These are phyloP conservation scores for Macroteleia sp. DNA, from an alignment of 2,888 invertebrate species.

Conservation along the genomic window DNA sequence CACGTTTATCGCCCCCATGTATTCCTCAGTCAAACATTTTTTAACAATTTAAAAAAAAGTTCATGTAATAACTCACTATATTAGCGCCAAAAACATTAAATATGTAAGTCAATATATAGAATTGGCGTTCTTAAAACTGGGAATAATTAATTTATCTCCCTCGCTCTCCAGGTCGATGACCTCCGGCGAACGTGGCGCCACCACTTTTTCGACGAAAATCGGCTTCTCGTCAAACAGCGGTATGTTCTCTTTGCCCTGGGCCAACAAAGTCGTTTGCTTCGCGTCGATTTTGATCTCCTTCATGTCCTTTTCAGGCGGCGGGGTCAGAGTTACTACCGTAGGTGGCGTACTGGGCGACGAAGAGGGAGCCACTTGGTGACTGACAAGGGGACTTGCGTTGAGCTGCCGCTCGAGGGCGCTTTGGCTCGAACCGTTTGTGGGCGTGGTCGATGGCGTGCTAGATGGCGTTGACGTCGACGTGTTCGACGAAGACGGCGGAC, in stretches of 20 bases:
- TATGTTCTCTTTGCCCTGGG: slow-evolving; percentile 86
- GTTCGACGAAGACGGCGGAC: slow-evolving; percentile 79
- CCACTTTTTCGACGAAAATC: slow-evolving; percentile 81
- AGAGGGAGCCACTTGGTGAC: slow-evolving; percentile 73
- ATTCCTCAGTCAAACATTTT: no score
- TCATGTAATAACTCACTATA: no score
- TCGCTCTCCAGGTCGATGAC: slow-evolving; percentile 87
- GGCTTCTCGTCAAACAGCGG: slow-evolving; percentile 83
- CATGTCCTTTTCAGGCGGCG: slow-evolving; percentile 83
- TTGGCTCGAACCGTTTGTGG: slow-evolving; percentile 73
- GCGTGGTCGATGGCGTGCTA: slow-evolving; percentile 79
- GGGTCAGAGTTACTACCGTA: slow-evolving; percentile 83
- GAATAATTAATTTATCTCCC: slow-evolving; percentile 80
- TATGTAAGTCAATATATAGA: no score
- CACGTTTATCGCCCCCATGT: no score
- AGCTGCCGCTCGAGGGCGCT: slow-evolving; percentile 80
- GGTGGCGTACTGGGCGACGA: slow-evolving; percentile 77
- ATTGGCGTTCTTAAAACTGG: slow-evolving; percentile 87
- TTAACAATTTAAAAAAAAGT: no score
- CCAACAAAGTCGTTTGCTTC: slow-evolving; percentile 81
- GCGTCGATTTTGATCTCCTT: slow-evolving; percentile 80
- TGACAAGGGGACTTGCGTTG: slow-evolving; percentile 75
- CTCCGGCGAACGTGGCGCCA: slow-evolving; percentile 87
- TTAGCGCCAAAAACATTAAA: no score
- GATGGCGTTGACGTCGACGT: slow-evolving; percentile 77